Base-by-base conservation (phyloP, 2,797 vertebrate genomes). In the Crenichthys baileyi region DNA sequence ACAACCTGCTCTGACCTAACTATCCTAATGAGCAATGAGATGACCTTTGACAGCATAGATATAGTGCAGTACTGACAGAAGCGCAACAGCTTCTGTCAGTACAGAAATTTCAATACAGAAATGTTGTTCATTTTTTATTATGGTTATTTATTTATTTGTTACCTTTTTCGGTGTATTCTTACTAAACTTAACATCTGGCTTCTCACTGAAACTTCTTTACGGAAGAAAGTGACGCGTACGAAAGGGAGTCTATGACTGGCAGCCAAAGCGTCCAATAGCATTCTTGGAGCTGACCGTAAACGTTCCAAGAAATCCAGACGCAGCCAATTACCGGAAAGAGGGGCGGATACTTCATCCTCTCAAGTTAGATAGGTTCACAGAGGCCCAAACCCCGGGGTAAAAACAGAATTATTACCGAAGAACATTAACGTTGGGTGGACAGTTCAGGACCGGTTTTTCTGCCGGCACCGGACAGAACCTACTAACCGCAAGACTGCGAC, bases 151-250 rank as follows among this genome's bases (percentile, higher is more conserved):
- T 18, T 18, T 56, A 56, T 56, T 24, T 58, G 2, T 58, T 26
- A 26, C n/a, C n/a, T 3, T 26, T 31, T 72, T 68, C 67, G 80
- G 51, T 41, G 60, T 73, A 31, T 73, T 82, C 65, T 75, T 89
- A 91, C 74, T 90, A 85, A 70, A 72, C 77, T 83, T 82, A 91
- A 94, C 90, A 90, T 92, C 91, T 95, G 92, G 89, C 72, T 87
- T 95, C 92, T 94, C 92, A 91, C 83, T 88, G 90, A 93, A 95
- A 96, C 93, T 94, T 95, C 79, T 92, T 91, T 92, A 94, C 93
- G 93, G 94, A 94, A 94, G 89, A 92, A 88, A 87, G 85, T 87
- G 87, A 94, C 87, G 88, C 79, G 78, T 67, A 24, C 82, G 73
- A 56, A 44, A n/a, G 41, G 8, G 78, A 1, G 0, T 20, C 16